Percentiles rank a stretch among this genome's conserved stretches.
These are phyloP conservation scores for Apoderus coryli DNA, from an alignment of 2,888 invertebrate species.

Conservation along the genomic window DNA sequence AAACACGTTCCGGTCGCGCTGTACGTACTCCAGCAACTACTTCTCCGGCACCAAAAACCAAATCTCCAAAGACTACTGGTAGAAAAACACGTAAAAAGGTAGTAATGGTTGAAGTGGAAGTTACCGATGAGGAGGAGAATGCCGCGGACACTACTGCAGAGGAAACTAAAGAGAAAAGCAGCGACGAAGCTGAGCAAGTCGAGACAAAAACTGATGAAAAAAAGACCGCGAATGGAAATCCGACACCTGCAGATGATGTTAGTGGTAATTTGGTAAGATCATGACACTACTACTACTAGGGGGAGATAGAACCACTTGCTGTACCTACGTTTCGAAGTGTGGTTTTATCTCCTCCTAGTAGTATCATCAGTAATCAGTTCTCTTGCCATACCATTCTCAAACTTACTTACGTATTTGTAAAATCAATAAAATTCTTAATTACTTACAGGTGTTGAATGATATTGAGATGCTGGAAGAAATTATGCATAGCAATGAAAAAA, in stretches of 20 bases:
- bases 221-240: too few relatives aligned
- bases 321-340: too few relatives aligned
- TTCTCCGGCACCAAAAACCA: conserved; percentile 13
- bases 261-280: too few relatives aligned
- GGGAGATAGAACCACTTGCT: too few relatives aligned
- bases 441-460: conserved; percentile 16
- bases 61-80: conserved; percentile 23
- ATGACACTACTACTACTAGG: too few relatives aligned
- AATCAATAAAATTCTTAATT: conserved; percentile 15
- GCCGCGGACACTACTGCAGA: conserved; percentile 6
- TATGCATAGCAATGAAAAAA: conserved; percentile 11
- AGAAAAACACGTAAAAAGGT: conserved; percentile 32
- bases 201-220: too few relatives aligned
- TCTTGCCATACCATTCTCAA: too few relatives aligned
- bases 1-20: conserved; percentile 42
- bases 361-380: too few relatives aligned
- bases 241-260: too few relatives aligned
- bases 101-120: conserved; percentile 35
- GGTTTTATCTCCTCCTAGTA: too few relatives aligned
- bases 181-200: conserved; percentile 25
- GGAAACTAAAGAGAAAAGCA: conserved; percentile 16
- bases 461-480: conserved; percentile 15
- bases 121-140: conserved; percentile 30
- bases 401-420: too few relatives aligned
- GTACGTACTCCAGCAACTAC: conserved; percentile 24